Base-by-base conservation (phyloP, 2,888 invertebrate genomes). In the Stictocephala bisonia region DNA sequence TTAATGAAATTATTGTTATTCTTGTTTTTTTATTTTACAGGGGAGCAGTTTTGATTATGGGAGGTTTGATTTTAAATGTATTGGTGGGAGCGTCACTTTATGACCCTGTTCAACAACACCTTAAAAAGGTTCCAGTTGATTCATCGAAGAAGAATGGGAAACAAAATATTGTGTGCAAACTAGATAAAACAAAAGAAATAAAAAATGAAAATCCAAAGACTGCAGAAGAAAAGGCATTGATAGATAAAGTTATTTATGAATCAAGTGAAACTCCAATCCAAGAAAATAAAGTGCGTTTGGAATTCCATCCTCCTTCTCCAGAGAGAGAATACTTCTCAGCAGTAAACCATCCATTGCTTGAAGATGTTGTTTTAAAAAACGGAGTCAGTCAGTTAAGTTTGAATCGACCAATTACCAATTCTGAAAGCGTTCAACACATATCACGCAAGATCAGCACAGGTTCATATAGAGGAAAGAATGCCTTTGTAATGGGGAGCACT, bases 31-130 rank as follows among this genome's bases (percentile, higher is more conserved):
- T n/a, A 24, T 35, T 29, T 82, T 85, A 27, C 86, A 92, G 93
- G 81, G 94, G 93, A 13, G 90, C 94, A 2, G 91, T 93, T 3
- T 84, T 95, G 26, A 89, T 95, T 71, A 89, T 95, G 86, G 94
- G 94, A 24, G 95, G 91, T 11, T 85, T 94, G 15, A 93, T 93
- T 79, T 84, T 95, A 58, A 93, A 95, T 83, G 93, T 93, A 0
- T 93, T 93, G 89, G 93, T 94, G 9, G 93, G 93, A 0, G 94
- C 94, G 2, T 83, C 94, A 13, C 89, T 95, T 58, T 95, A 94
- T 84, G 92, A 94, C 76, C 94, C 94, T 0, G 94, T 94, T 0
- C 91, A 92, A 77, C 89, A 90, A 78, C 94, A 95, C 81, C 88
- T 94, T 90, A 89, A 92, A 77, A 87, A 88, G 80, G 89, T 89